Base-by-base conservation (phyloP, 2,797 vertebrate genomes). In the Argentina silus region DNA sequence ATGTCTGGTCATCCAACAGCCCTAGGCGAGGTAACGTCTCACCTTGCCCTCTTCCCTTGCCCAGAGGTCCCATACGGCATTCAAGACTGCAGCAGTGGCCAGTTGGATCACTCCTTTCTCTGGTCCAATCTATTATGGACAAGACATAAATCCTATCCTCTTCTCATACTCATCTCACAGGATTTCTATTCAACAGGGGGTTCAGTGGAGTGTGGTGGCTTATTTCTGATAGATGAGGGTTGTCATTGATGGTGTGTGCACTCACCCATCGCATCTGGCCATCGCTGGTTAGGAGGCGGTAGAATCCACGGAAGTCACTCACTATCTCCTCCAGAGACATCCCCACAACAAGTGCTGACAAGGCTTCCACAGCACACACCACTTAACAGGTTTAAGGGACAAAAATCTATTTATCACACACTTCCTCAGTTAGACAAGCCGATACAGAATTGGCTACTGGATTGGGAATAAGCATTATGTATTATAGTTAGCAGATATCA, bases 21-120 rank as follows among this genome's bases (percentile, higher is more conserved):
- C 87, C 76, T 96, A 93, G 10, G 81, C 64, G 69, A 96, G 89
- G 81, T 96, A 17, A 48, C 6, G 17, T n/a, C 57, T 83, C 77
- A 91, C 89, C 85, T 93, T 94, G 64, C 83, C 81, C 69, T 94
- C 87, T 69, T 77, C 48, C 73, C 90, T 88, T 8, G 87, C 89
- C 89, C 90, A 91, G 56, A 94, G 83, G 77, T 93, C 91, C 92
- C 93, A 96, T 68, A 95, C 84, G 0, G 89, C 94, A 9, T 94
- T 95, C 60, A 96, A 90, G 43, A 96, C 62, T 0, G 94, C 95
- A 6, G 93, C 90, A 0, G 83, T 86, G 2, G 95, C 94, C 81
- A 96, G 77, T 11, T 94, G 93, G 66, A 95, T 94, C 72, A 93
- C 93, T 6, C 93, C 94, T 81, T 96, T 95, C 85, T 96, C 94